A percentile compares a stretch with the other conserved stretches of the same genome.
These are phyloP conservation scores for Hozukius guyotensis DNA, from an alignment of 2,797 vertebrate genomes.

Conservation along the genomic window DNA sequence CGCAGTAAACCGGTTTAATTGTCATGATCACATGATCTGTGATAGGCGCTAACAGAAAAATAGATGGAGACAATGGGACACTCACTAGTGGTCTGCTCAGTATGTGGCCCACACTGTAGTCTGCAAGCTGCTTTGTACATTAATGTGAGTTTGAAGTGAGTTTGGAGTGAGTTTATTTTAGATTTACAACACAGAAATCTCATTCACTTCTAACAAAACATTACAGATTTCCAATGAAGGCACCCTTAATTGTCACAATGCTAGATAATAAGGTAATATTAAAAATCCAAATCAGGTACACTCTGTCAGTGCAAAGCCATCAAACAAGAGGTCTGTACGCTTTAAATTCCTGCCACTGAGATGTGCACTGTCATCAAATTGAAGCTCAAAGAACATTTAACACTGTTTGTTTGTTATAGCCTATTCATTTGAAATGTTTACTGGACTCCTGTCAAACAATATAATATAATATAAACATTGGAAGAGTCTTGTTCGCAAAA, in stretches of 20 bases:
- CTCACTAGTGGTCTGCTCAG: not conserved
- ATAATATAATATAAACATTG: not conserved
- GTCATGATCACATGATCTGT: not conserved
- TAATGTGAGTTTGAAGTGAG: not conserved
- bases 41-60: not conserved
- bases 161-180: not conserved
- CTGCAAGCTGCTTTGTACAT: not conserved
- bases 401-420: not conserved
- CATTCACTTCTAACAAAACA: not conserved
- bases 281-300: not conserved
- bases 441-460: not conserved
- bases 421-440: not conserved
- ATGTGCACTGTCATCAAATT: not conserved
- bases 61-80: not conserved
- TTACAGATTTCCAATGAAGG: not conserved
- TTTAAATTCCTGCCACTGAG: not conserved
- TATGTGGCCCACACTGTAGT: not conserved
- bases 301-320: not conserved
- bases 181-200: not conserved
- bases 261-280: not conserved
- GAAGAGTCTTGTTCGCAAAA: not conserved
- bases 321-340: not conserved
- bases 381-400: not conserved
- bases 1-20: conserved; percentile 47
- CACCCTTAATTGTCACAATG: not conserved